phyloP scores from a whole-genome alignment of 1,140 invertebrate species.

The Camponotus pennsylvanicus region DNA sequence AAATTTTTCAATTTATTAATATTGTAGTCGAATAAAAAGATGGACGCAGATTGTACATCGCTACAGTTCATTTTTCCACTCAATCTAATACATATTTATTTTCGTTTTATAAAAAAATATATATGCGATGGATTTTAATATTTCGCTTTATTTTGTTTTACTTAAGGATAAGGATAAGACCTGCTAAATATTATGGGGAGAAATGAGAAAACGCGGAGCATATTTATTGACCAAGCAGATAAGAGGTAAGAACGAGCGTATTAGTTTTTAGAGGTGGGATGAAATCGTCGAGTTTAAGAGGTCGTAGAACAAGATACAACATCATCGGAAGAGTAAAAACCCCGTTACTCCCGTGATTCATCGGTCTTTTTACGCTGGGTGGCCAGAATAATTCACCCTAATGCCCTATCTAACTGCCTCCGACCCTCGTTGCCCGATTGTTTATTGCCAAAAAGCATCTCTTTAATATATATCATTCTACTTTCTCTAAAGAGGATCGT shows the following conservation, averaged over 20 bases:
- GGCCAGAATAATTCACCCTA: constrained; percentile 85
- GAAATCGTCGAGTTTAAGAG: constrained; percentile 67
- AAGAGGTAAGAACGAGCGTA: constrained; percentile 12
- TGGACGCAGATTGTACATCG: background rate
- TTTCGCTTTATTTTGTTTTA: background rate
- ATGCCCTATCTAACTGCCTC: constrained; percentile 84
- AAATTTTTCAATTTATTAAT: constrained; percentile 14
- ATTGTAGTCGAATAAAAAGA: background rate
- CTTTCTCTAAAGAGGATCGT: constrained; percentile 53
- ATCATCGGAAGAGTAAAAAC: constrained; percentile 72
- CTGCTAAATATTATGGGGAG: background rate
- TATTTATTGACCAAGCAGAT: background rate
- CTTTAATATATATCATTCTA: constrained; percentile 77
- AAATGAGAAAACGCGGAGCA: background rate
- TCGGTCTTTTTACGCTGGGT: constrained; percentile 83
- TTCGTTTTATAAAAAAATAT: background rate
- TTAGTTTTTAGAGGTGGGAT: constrained; percentile 44
- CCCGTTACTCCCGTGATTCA: constrained; percentile 83
- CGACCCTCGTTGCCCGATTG: constrained; percentile 78
- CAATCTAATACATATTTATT: background rate
- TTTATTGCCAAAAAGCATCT: constrained; percentile 82
- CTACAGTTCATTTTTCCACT: background rate
- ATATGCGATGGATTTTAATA: background rate
- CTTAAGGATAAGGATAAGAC: background rate
- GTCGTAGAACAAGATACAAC: constrained; percentile 78